These are phyloP conservation scores for Alauda arvensis DNA, from an alignment of 2,797 vertebrate species.

Conservation along the genomic window DNA sequence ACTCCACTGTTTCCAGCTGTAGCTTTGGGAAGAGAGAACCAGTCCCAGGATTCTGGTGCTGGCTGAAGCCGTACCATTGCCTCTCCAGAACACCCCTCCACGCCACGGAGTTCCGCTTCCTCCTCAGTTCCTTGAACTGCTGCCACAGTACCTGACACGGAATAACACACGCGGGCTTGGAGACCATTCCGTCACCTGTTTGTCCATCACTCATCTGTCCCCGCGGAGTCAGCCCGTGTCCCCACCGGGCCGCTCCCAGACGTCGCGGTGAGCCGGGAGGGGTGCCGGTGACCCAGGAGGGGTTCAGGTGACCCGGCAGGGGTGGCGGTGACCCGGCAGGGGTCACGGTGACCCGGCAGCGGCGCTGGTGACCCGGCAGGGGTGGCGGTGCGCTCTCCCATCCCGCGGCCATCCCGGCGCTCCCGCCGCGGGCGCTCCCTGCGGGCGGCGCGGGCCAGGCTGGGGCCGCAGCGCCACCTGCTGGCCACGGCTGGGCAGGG, in stretches of 20 bases:
- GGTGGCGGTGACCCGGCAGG: background rate
- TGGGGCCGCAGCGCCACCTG: background rate
- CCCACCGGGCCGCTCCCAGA: too few relatives aligned
- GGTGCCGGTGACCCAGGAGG: too few relatives aligned
- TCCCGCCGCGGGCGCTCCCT: background rate
- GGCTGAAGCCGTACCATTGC: background rate
- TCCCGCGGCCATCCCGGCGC: background rate
- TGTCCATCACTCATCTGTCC: background rate
- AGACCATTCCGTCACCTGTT: fast-evolving
- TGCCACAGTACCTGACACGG: fast-evolving
- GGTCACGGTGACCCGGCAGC: background rate
- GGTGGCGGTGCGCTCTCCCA: background rate
- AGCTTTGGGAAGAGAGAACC: background rate
- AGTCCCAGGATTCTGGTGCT: fast-evolving
- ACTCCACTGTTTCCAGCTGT: fast-evolving
- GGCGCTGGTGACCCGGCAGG: background rate
- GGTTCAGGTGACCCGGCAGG: background rate
- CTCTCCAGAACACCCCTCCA: background rate
- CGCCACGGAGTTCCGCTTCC: fast-evolving
- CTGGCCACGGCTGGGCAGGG: background rate
- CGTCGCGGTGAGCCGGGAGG: too few relatives aligned
- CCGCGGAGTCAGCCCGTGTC: background rate
- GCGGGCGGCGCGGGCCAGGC: background rate
- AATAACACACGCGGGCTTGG: fast-evolving
- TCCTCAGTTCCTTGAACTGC: background rate